Evolutionary conservation across 2,113 vertebrate genomes (phyloP).

Genomic region (Rhagologus leucostigma): DNA sequence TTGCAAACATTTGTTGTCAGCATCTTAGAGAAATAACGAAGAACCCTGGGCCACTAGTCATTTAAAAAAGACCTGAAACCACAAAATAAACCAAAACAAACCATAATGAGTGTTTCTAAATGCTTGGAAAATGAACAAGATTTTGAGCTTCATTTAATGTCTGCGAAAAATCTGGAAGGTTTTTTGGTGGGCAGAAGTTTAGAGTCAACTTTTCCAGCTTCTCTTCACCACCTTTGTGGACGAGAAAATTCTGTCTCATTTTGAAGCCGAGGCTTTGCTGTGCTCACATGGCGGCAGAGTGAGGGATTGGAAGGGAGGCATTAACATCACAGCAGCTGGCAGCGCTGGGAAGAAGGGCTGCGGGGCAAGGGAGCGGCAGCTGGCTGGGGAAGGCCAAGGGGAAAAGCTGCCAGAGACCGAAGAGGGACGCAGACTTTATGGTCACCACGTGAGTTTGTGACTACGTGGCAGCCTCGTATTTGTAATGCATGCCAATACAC

Average conservation of each 20-base stretch:
- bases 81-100: background rate
- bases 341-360: background rate
- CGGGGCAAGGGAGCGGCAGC: accelerated
- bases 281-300: accelerated
- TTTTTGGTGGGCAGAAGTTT: background rate
- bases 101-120: background rate
- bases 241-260: background rate
- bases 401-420: accelerated
- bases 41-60: background rate
- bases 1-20: background rate
- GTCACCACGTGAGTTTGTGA: background rate
- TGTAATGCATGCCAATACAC: background rate
- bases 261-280: background rate
- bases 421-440: background rate
- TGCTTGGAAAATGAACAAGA: background rate
- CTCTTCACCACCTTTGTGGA: background rate
- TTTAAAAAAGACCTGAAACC: background rate
- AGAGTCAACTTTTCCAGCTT: background rate
- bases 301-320: background rate
- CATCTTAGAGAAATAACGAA: background rate
- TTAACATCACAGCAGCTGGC: background rate
- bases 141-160: background rate
- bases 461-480: background rate
- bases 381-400: background rate
- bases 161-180: background rate